Base-by-base conservation (phyloP, 2,888 invertebrate species). In the Polyommatus iphigenia region DNA sequence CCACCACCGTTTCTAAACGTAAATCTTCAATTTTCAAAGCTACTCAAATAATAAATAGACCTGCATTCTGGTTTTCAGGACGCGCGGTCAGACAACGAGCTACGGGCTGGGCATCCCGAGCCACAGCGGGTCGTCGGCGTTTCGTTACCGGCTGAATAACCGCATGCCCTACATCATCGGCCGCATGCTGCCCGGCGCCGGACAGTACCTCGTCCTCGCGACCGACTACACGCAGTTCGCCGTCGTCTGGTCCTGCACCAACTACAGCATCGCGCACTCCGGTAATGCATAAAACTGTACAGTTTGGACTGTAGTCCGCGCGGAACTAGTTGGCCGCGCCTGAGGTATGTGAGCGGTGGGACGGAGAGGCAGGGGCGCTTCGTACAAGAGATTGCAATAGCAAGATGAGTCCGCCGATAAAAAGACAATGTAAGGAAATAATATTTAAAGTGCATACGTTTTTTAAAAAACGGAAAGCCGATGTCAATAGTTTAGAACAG, bases 141-240 rank as follows among this genome's bases (percentile, higher is more conserved):
- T 96, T 85, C 90, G 95, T 73, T 96, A 96, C 87, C 95, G 95
- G 93, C 94, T 96, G 8, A 94, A 94, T 79, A 95, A 95, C 54
- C 94, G 95, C 15, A 92, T 97, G 85, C 97, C 97, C 24, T 95
- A 95, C 84, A 89, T 95, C 29, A 90, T 97, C 78, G 95, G 96
- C 10, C 94, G 96, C 59, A 90, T 96, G 83, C 88, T 97, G 83
- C 97, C 97, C 10, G 97, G 96, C 73, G 95, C 96, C 10, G 97
- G 97, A 0, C 95, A 95, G 81, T 97, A 97, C 90, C 95, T 95
- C 88, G 93, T 97, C 73, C 93, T 97, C 36, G 95, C 95, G 85
- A 96, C 97, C 0, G 97, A 97, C 88, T 97, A 97, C 88, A 94
- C 95, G 0, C 95, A 95, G 84, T 97, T 96, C 88, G 96, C 96